Conservation (phyloP, 2,113 vertebrate species). For the Piaya cayana region DNA sequence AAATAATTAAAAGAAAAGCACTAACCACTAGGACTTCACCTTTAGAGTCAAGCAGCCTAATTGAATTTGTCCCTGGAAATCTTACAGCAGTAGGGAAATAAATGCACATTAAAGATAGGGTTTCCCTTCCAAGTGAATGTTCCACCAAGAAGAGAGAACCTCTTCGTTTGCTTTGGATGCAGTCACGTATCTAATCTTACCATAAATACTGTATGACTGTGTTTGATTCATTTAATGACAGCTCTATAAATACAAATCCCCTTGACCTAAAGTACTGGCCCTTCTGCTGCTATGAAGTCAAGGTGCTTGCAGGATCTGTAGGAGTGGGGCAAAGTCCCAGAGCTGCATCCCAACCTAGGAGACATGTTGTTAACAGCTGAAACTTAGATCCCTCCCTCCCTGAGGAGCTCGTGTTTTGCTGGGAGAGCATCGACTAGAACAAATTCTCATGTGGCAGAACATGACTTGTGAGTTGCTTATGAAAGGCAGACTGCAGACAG, state of each 20-base stretch:
- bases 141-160: not conserved
- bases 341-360: not conserved
- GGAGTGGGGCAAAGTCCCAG: not conserved
- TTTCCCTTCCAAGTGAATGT: not conserved
- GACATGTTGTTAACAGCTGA: not conserved
- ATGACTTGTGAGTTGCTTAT: not conserved
- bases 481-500: not conserved
- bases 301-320: not conserved
- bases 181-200: constrained; percentile 5
- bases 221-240: constrained; percentile 29
- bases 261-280: not conserved
- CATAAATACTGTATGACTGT: constrained; percentile 22
- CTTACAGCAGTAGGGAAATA: not conserved
- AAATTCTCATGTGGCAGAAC: not conserved
- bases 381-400: not conserved
- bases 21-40: constrained; percentile 14
- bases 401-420: not conserved
- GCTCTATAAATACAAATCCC: not conserved
- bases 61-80: constrained; percentile 33
- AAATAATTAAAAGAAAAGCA: constrained; percentile 40
- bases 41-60: constrained; percentile 17
- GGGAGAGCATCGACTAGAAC: not conserved
- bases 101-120: not conserved
- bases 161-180: not conserved
- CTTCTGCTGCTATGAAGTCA: not conserved